Base-by-base conservation (phyloP, 2,797 vertebrate genomes). In the Apodemus agrarius region DNA sequence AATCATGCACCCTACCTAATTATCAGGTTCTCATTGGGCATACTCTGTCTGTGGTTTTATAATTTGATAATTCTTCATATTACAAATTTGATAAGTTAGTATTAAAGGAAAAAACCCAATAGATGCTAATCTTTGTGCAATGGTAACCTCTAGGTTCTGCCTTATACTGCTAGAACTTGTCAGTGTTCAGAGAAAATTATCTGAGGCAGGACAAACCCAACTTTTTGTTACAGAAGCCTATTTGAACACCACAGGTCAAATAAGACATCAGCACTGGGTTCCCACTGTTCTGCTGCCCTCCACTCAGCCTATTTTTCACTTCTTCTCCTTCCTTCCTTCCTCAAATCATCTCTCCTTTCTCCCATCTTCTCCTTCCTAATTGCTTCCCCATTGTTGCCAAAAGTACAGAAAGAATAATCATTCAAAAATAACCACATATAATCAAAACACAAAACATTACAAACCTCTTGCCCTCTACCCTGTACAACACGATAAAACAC, bases 81-180 rank as follows among this genome's bases (percentile, higher is more conserved):
- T 49, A 88, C 79, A 63, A 24, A 37, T 87, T 90, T 90, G 37
- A 90, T n/a, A 90, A 65, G 31, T 31, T 31, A 72, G 24, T 17
- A 76, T 92, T 57, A 90, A 80, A 84, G 43, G 6, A 14, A 69
- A 69, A 49, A 72, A 43, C 46, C 6, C 34, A 46, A 11, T 31
- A 34, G 14, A 31, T 43, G 59, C 31, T 81, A 91, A 69, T 17
- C 11, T 72, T 90, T 81, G 21, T 49, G 24, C 21, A 85, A 12
- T 54, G 3, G 24, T 80, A 14, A 85, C 76, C 19, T 76, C 26
- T 89, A 54, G 37, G 22, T 54, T 93, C n/a, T 76, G 17, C 34
- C 63, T 43, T 76, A 22, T 10, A 40, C 19, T 8, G 37, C 31
- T 4, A 85, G 43, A 78, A 82, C 31, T 16, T 81, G 16, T 69